Evolutionary conservation across 2,888 invertebrate genomes (phyloP).

Genomic region (Caenorhabditis drosophilae): DNA sequence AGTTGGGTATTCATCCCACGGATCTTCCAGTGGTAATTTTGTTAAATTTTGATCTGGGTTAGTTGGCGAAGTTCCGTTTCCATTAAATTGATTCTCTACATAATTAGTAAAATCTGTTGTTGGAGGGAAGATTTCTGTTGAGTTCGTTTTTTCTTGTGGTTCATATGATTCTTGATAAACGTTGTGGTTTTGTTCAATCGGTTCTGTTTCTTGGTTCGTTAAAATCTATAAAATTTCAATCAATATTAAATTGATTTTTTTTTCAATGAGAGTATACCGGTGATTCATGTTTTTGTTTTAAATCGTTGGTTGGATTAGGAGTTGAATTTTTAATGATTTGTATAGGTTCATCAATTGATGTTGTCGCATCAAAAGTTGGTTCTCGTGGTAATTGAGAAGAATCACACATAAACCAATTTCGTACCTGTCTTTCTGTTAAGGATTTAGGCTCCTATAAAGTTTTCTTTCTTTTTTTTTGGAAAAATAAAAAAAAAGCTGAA

Average conservation of each 20-base stretch:
- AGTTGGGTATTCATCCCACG: constrained; percentile 25
- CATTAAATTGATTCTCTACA: constrained; percentile 29
- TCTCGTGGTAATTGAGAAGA: constrained; percentile 63
- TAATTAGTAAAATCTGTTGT: constrained; percentile 29
- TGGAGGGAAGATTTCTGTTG: constrained; percentile 32
- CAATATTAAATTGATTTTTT: background rate
- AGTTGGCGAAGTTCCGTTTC: constrained; percentile 25
- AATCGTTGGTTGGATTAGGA: constrained; percentile 12
- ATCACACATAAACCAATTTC: constrained; percentile 65
- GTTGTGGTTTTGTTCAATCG: too few species aligned
- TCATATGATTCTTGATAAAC: too few species aligned
- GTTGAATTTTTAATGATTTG: background rate
- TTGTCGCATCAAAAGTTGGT: constrained; percentile 42
- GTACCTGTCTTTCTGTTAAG: constrained; percentile 44
- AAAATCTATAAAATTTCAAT: constrained; percentile 16
- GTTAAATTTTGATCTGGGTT: constrained; percentile 18
- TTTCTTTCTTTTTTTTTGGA: background rate
- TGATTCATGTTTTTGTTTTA: constrained; percentile 24
- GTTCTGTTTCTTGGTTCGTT: constrained; percentile 16
- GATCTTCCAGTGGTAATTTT: constrained; percentile 30
- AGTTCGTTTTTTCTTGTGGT: constrained; percentile 19
- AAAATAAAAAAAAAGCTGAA: too few species aligned
- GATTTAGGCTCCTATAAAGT: constrained; percentile 24
- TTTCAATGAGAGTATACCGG: constrained; percentile 22
- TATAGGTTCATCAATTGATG: background rate